These are phyloP conservation scores for Neria commutata DNA, from an alignment of 2,888 invertebrate genomes.

Conservation along the genomic window DNA sequence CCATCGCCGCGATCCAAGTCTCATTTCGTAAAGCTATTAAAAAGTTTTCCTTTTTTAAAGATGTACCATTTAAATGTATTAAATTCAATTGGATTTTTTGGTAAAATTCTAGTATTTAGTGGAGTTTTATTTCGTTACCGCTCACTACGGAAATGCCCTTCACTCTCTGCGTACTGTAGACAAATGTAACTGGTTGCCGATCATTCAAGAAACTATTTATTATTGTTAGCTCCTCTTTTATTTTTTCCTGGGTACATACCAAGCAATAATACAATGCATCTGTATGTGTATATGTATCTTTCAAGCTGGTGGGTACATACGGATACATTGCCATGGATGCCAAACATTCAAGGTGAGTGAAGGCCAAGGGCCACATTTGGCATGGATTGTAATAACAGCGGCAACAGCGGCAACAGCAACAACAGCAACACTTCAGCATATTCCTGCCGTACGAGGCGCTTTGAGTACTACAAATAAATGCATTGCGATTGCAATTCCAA, in stretches of 20 bases:
- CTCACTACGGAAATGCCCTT: constrained; percentile 42
- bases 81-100: not conserved
- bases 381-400: constrained; percentile 24
- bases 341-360: constrained; percentile 60
- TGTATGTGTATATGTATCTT: not conserved
- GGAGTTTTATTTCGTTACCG: not conserved
- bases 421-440: constrained; percentile 11
- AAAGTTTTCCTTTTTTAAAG: not conserved
- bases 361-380: constrained; percentile 60
- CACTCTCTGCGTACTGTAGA: constrained; percentile 42
- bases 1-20: no score
- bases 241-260: not conserved
- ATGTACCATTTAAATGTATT: not conserved
- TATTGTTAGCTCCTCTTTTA: constrained; percentile 3
- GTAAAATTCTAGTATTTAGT: not conserved
- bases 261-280: not conserved
- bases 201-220: constrained; percentile 22
- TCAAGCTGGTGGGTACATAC: not conserved
- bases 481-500: constrained; percentile 3
- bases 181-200: constrained; percentile 32
- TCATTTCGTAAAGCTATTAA: not conserved
- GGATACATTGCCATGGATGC: not conserved
- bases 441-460: no score
- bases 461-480: no score
- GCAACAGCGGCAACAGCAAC: constrained; percentile 10